Evolutionary conservation across 2,888 invertebrate genomes (phyloP).

Genomic region (Hermodice carunculata): DNA sequence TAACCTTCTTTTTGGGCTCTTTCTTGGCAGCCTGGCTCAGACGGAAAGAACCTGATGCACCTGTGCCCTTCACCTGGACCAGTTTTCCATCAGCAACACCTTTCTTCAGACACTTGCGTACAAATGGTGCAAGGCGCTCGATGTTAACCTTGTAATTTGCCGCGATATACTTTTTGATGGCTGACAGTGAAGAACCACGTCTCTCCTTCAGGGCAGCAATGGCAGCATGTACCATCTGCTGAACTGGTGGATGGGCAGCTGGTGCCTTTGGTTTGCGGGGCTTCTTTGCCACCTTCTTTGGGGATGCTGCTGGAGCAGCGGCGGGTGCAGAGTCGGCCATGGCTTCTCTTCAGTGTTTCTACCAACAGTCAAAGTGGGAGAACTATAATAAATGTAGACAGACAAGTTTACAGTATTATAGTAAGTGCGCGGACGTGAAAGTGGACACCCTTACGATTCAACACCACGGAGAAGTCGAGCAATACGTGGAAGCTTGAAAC

Average conservation of each 20-base stretch:
- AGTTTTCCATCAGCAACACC: slow-evolving; percentile 72
- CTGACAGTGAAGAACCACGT: slow-evolving; percentile 74
- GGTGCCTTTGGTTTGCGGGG: slow-evolving; percentile 15
- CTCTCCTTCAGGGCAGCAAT: slow-evolving; percentile 66
- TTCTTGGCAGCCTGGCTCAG: slow-evolving; percentile 32
- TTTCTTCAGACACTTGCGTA: slow-evolving; percentile 75
- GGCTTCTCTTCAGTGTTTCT: no score
- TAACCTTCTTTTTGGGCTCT: slow-evolving; percentile 5
- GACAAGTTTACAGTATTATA: no score
- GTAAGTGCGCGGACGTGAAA: no score
- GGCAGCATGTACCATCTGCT: slow-evolving; percentile 75
- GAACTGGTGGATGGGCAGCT: slow-evolving; percentile 71
- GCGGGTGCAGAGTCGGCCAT: slow-evolving; percentile 11
- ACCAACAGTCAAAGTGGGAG: no score
- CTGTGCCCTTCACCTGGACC: slow-evolving; percentile 59
- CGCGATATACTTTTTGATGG: slow-evolving; percentile 78
- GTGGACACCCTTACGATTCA: no score
- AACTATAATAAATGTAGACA: no score
- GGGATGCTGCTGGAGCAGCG: slow-evolving; percentile 1
- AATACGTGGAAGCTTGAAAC: no score
- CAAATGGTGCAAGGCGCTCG: slow-evolving; percentile 75
- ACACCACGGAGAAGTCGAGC: no score
- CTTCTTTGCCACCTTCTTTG: slow-evolving; percentile 8
- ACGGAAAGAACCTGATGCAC: slow-evolving; percentile 58
- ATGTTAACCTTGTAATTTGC: slow-evolving; percentile 75